These are phyloP conservation scores for Crocuta crocuta DNA, from an alignment of 2,113 vertebrate genomes.

Conservation along the genomic window DNA sequence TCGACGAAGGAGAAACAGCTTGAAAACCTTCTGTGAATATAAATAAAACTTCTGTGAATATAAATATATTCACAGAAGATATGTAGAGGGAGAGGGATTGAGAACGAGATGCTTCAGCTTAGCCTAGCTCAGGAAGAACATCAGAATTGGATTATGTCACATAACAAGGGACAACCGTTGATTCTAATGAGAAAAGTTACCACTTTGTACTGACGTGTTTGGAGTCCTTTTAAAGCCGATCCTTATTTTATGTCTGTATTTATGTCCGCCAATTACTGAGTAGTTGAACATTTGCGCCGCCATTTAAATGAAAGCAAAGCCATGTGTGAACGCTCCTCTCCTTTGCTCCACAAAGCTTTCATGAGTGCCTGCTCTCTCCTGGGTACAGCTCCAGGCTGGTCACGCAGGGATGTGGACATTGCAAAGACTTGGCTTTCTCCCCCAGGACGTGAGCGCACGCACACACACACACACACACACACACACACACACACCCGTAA, in stretches of 20 bases:
- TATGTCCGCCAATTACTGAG: background rate
- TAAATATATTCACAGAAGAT: background rate
- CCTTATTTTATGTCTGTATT: constrained; percentile 22
- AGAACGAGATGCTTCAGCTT: background rate
- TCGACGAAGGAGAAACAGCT: background rate
- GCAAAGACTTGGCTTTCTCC: background rate
- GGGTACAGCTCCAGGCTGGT: background rate
- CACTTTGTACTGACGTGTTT: background rate
- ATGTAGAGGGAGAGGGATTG: background rate
- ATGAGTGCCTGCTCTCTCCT: rapidly evolving
- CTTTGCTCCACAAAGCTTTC: rapidly evolving
- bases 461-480: too few relatives aligned
- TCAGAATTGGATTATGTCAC: background rate
- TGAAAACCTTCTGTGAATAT: constrained; percentile 1
- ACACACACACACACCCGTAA: too few relatives aligned
- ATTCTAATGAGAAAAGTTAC: constrained; percentile 40
- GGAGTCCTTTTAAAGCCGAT: background rate
- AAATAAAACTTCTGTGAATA: constrained; percentile 20
- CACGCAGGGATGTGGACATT: background rate
- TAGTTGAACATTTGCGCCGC: background rate
- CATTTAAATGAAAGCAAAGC: background rate
- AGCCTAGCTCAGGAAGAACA: background rate
- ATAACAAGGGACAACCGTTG: background rate
- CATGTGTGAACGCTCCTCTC: background rate
- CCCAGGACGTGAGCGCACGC: too few relatives aligned